Evolutionary conservation across 1,140 invertebrate species (phyloP).

Genomic region (Scylla paramamosain): DNA sequence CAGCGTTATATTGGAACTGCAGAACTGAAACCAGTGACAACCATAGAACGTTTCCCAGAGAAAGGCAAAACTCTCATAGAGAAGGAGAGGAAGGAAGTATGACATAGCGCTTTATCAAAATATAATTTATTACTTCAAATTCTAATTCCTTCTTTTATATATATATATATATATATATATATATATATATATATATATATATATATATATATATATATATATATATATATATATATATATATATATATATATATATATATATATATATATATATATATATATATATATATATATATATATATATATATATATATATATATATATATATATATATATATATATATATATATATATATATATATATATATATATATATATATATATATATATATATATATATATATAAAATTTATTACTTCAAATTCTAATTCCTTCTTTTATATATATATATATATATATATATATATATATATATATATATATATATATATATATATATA

Average conservation of each 20-base stretch:
- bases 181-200: not conserved
- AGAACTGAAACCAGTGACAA: not conserved
- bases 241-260: not conserved
- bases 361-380: too few relatives aligned
- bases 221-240: not conserved
- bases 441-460: too few relatives aligned
- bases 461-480: not conserved
- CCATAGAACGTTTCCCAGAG: not conserved
- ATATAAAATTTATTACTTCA: not conserved
- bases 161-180: not conserved
- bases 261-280: conserved; percentile 29
- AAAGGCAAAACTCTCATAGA: not conserved
- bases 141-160: not conserved
- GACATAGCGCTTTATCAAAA: too few relatives aligned
- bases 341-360: too few relatives aligned
- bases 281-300: not conserved
- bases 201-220: too few relatives aligned
- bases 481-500: not conserved
- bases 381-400: too few relatives aligned
- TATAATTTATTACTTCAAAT: not conserved
- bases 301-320: too few relatives aligned
- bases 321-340: too few relatives aligned
- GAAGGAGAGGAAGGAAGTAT: too few relatives aligned
- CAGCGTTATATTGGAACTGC: not conserved
- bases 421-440: not conserved